Conservation (phyloP, 2,113 vertebrate species). For the Lasiurus borealis region DNA sequence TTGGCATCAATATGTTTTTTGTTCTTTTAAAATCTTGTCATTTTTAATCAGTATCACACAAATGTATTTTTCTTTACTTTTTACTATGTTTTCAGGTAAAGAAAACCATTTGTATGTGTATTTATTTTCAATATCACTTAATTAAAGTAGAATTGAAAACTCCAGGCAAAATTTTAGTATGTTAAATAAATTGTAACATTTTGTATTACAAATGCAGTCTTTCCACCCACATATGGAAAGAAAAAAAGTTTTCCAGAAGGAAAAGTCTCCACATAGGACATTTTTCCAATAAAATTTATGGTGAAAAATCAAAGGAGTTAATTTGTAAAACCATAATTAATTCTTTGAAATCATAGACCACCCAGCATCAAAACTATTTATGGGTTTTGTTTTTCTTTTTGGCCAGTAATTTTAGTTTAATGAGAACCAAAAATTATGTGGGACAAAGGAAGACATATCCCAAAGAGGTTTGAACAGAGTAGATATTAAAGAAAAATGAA, state of each 20-base stretch:
- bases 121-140: constrained; percentile 70
- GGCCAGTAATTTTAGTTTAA: constrained; percentile 74
- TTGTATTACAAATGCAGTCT: constrained; percentile 69
- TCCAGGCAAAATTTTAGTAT: constrained; percentile 41
- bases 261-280: constrained; percentile 49
- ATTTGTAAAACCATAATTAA: constrained; percentile 77
- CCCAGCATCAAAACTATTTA: constrained; percentile 70
- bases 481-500: neutral
- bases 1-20: neutral
- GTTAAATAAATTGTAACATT: constrained; percentile 75
- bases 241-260: constrained; percentile 54
- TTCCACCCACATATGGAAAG: neutral
- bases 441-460: constrained; percentile 35
- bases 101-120: constrained; percentile 56
- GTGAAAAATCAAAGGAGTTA: constrained; percentile 64
- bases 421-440: constrained; percentile 59
- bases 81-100: constrained; percentile 57
- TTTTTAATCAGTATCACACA: constrained; percentile 35
- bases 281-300: constrained; percentile 76
- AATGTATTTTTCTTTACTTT: constrained; percentile 37
- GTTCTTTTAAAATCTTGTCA: constrained; percentile 8
- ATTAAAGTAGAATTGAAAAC: constrained; percentile 71
- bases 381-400: constrained; percentile 42
- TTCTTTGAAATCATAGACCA: constrained; percentile 77
- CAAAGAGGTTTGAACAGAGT: neutral